These are phyloP conservation scores for Poeciliopsis turrubarensis DNA, from an alignment of 2,113 vertebrate genomes.

Conservation along the genomic window DNA sequence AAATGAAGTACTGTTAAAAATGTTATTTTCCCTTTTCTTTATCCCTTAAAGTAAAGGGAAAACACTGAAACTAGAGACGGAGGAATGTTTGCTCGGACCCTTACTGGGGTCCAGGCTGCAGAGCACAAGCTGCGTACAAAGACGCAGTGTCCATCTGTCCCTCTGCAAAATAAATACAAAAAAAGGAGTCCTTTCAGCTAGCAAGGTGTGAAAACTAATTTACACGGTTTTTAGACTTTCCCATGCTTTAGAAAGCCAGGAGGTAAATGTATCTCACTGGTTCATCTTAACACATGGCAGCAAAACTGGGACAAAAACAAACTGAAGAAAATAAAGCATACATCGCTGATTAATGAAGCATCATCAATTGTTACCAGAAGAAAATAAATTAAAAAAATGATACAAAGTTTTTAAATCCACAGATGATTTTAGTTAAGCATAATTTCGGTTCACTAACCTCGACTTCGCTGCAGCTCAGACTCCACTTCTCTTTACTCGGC, in stretches of 20 bases:
- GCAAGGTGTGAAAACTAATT: background rate
- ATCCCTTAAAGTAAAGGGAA: background rate
- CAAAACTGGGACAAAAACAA: background rate
- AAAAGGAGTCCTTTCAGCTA: background rate
- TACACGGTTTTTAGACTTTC: too few relatives aligned
- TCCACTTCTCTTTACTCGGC: background rate
- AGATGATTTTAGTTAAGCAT: background rate
- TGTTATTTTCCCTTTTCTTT: background rate
- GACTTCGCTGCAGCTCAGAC: slow-evolving; percentile 1
- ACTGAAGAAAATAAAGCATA: background rate
- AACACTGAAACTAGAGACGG: slow-evolving; percentile 58
- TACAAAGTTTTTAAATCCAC: background rate
- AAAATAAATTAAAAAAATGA: too few relatives aligned
- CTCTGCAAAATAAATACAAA: background rate
- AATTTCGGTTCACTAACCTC: slow-evolving; percentile 53
- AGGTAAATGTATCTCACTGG: background rate
- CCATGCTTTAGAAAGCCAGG: background rate
- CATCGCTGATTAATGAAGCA: too few relatives aligned
- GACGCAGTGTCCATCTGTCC: slow-evolving; percentile 70
- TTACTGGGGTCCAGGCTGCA: slow-evolving; percentile 45
- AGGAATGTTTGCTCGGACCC: slow-evolving; percentile 65
- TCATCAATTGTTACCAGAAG: too few relatives aligned
- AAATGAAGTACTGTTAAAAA: background rate
- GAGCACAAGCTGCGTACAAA: slow-evolving; percentile 73
- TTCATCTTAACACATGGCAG: background rate